Percentiles rank a stretch among this genome's conserved stretches.
Conservation (phyloP, 2,888 invertebrate genomes). For the Xiphydria camelus region DNA sequence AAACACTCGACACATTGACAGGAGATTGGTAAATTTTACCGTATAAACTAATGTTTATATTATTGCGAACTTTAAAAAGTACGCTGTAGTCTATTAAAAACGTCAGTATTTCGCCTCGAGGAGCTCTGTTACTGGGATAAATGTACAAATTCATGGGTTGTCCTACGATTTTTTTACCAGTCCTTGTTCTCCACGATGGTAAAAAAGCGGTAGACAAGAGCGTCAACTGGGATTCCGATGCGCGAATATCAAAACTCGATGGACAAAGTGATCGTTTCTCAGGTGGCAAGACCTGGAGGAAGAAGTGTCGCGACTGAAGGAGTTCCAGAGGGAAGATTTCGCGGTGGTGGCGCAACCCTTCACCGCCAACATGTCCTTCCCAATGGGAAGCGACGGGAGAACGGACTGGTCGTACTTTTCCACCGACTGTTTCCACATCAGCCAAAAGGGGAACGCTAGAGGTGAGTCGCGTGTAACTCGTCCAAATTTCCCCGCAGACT, state of each 20-base stretch:
- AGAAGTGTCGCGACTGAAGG: constrained; percentile 57
- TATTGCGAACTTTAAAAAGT: too few relatives aligned
- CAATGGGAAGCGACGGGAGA: constrained; percentile 51
- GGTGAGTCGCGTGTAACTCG: constrained; percentile 59
- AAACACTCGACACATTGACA: too few relatives aligned
- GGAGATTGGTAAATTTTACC: too few relatives aligned
- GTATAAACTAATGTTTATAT: too few relatives aligned
- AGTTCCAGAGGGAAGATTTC: constrained; percentile 63
- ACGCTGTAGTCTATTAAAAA: too few relatives aligned
- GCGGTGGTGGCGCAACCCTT: constrained; percentile 63
- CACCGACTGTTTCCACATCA: constrained; percentile 68
- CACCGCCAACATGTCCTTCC: constrained; percentile 56
- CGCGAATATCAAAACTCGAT: background rate
- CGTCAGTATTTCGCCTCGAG: too few relatives aligned
- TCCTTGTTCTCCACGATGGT: background rate
- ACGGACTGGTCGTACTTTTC: constrained; percentile 62
- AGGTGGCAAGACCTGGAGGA: constrained; percentile 62
- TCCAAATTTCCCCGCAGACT: too few relatives aligned
- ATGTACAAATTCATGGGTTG: too few relatives aligned
- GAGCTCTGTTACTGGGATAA: too few relatives aligned
- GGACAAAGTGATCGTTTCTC: background rate
- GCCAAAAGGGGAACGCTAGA: constrained; percentile 64
- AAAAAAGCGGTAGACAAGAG: background rate
- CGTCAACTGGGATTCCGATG: background rate
- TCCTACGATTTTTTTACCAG: too few relatives aligned